These are phyloP conservation scores for Dufourea novaeangliae DNA, from an alignment of 1,140 invertebrate genomes.

Conservation along the genomic window DNA sequence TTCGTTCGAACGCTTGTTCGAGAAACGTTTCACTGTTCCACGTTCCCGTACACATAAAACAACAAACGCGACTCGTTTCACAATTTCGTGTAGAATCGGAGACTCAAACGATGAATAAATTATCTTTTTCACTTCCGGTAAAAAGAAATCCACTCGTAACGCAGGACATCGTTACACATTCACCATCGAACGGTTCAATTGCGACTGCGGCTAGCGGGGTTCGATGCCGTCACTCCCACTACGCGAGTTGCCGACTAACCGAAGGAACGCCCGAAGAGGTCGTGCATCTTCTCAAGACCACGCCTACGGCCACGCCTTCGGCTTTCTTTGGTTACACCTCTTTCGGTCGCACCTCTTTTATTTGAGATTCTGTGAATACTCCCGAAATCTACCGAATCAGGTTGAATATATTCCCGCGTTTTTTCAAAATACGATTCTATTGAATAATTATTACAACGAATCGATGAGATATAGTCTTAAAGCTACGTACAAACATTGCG, in stretches of 20 bases:
- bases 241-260: background rate
- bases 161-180: conserved; percentile 59
- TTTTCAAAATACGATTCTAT: background rate
- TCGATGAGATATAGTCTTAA: too few species aligned
- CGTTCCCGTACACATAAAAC: background rate
- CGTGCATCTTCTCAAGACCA: background rate
- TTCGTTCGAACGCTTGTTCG: background rate
- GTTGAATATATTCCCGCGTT: conserved; percentile 14
- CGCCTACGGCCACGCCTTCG: conserved; percentile 16
- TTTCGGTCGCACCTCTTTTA: conserved; percentile 23
- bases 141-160: conserved; percentile 49
- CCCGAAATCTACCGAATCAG: too few species aligned
- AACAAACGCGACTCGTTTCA: background rate
- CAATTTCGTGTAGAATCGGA: conserved; percentile 29
- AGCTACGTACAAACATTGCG: too few species aligned
- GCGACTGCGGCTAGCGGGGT: conserved; percentile 70
- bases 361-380: conserved; percentile 8
- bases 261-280: background rate
- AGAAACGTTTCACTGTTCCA: background rate
- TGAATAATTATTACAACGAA: too few species aligned
- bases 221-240: conserved; percentile 57
- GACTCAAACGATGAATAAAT: conserved; percentile 18
- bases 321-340: background rate
- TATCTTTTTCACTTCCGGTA: conserved; percentile 52
- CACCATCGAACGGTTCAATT: conserved; percentile 72